phyloP scores from a whole-genome alignment of 2,797 vertebrate genomes.

The Amphiprion clarkii region DNA sequence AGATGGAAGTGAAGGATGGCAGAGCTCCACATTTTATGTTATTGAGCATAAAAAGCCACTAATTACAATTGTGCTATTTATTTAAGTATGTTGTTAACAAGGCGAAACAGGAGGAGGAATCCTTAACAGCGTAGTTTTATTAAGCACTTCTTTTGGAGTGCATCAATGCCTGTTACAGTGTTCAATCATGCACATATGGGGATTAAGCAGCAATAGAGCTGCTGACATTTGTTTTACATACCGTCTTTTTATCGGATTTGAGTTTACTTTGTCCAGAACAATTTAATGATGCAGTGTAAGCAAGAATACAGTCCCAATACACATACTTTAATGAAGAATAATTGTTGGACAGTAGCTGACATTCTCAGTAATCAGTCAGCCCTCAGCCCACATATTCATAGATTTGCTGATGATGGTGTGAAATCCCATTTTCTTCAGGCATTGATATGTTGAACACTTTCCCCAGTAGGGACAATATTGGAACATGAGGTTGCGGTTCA shows the following conservation, averaged over 20 bases:
- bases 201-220: no score
- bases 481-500: constrained; percentile 45
- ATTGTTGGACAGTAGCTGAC: not conserved
- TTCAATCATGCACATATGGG: not conserved
- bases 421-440: constrained; percentile 12
- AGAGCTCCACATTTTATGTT: not conserved
- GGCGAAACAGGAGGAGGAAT: not conserved
- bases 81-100: not conserved
- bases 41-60: not conserved
- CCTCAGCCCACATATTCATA: not conserved
- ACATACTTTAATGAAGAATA: not conserved
- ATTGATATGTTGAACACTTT: constrained; percentile 24
- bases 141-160: not conserved
- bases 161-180: not conserved
- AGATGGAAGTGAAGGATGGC: not conserved
- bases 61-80: not conserved
- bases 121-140: not conserved
- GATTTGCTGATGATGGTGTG: not conserved
- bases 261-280: not conserved
- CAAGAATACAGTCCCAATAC: not conserved
- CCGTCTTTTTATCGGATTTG: not conserved
- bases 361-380: not conserved
- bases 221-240: no score
- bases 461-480: constrained; percentile 19
- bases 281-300: not conserved